These are phyloP conservation scores for Syngnathus acus DNA, from an alignment of 2,797 vertebrate genomes.

Conservation along the genomic window DNA sequence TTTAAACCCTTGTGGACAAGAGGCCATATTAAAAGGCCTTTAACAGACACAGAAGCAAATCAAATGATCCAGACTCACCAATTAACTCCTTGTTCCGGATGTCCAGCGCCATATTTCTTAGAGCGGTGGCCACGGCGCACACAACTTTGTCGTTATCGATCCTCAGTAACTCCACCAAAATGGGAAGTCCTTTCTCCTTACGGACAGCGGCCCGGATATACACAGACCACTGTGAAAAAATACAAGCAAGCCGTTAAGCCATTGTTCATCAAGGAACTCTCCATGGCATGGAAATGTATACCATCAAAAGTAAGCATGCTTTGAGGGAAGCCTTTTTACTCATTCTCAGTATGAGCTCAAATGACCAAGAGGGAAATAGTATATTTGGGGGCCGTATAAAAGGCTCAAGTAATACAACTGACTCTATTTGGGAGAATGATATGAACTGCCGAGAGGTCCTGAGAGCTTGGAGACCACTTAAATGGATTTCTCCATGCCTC, in stretches of 20 bases:
- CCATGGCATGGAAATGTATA: not conserved
- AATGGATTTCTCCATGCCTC: conserved; percentile 29
- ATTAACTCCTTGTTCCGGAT: conserved; percentile 98
- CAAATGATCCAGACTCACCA: conserved; percentile 70
- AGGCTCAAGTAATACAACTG: conserved; percentile 16
- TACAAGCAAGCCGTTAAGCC: too few relatives aligned
- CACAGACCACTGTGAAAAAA: conserved; percentile 79
- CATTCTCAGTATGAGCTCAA: not conserved
- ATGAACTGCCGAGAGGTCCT: conserved; percentile 25
- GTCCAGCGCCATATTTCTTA: conserved; percentile 97
- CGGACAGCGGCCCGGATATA: conserved; percentile 94
- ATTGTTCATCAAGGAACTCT: not conserved
- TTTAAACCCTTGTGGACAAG: too few relatives aligned
- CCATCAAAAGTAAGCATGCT: not conserved
- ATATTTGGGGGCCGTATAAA: conserved; percentile 24
- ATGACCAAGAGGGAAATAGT: conserved; percentile 16
- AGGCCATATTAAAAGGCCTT: too few relatives aligned
- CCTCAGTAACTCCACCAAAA: conserved; percentile 92
- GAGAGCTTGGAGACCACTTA: conserved; percentile 37
- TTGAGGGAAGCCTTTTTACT: not conserved
- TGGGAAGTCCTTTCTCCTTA: conserved; percentile 77
- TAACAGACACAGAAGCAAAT: not conserved
- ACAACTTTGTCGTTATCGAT: conserved; percentile 98
- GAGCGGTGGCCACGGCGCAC: conserved; percentile 93
- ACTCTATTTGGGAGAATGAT: conserved; percentile 26